These are phyloP conservation scores for Tolmerus cingulatus DNA, from an alignment of 2,888 invertebrate species.

Conservation along the genomic window DNA sequence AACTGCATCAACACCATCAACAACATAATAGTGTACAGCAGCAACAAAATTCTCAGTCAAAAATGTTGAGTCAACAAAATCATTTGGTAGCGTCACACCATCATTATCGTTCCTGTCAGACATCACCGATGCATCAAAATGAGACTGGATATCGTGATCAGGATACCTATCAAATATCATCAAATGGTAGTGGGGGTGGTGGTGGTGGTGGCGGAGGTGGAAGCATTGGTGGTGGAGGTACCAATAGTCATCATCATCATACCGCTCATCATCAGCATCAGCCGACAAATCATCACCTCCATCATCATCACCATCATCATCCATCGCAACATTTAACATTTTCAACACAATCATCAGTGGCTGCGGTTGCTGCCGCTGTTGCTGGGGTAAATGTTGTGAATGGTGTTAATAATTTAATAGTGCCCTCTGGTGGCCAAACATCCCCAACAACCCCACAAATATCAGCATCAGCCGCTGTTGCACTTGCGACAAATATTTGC, in stretches of 20 bases:
- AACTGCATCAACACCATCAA: constrained; percentile 25
- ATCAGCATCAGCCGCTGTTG: constrained; percentile 51
- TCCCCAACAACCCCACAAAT: constrained; percentile 26
- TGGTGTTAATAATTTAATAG: background rate
- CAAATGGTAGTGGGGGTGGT: background rate
- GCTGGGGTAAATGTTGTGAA: constrained; percentile 6
- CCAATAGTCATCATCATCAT: background rate
- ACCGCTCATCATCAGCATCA: constrained; percentile 45
- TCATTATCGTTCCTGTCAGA: constrained; percentile 51
- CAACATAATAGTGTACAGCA: background rate
- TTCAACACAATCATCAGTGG: constrained; percentile 45
- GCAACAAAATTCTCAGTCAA: background rate
- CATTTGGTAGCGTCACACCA: constrained; percentile 34
- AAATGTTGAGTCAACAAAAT: constrained; percentile 4
- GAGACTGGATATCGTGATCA: constrained; percentile 44
- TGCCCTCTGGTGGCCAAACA: background rate
- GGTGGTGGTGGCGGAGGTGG: background rate
- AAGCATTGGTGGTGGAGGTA: background rate
- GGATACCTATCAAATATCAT: background rate
- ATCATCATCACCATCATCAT: constrained; percentile 45
- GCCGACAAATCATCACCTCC: background rate
- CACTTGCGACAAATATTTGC: constrained; percentile 48
- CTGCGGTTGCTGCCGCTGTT: constrained; percentile 50
- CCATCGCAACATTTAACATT: constrained; percentile 29
- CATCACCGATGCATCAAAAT: constrained; percentile 49